phyloP scores from a whole-genome alignment of 2,888 invertebrate species.

The Congeria kusceri region DNA sequence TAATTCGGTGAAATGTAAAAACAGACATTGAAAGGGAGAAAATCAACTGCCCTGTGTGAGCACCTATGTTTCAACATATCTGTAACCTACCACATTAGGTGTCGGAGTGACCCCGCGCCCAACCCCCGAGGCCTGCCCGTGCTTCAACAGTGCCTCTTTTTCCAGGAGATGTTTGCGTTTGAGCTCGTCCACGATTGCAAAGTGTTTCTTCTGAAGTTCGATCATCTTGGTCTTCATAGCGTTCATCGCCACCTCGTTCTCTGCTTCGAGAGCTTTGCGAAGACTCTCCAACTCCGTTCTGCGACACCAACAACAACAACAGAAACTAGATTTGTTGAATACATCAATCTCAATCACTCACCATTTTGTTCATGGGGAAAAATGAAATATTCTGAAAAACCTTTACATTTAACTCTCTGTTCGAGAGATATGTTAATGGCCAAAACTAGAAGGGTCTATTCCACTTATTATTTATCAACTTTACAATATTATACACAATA shows the following conservation, averaged over 20 bases:
- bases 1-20: too few relatives aligned
- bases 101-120: conserved; percentile 40
- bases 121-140: conserved; percentile 57
- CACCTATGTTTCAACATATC: neutral
- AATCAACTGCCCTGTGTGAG: neutral
- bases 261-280: conserved; percentile 67
- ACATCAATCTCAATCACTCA: too few relatives aligned
- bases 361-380: too few relatives aligned
- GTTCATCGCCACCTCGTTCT: conserved; percentile 74
- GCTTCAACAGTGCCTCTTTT: conserved; percentile 57
- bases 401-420: too few relatives aligned
- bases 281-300: conserved; percentile 66
- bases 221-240: conserved; percentile 76
- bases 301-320: too few relatives aligned
- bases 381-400: too few relatives aligned
- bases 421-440: too few relatives aligned
- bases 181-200: conserved; percentile 60
- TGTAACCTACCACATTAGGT: conserved; percentile 32
- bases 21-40: too few relatives aligned
- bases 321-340: too few relatives aligned
- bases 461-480: too few relatives aligned
- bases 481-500: too few relatives aligned
- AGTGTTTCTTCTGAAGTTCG: conserved; percentile 68
- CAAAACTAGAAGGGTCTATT: too few relatives aligned
- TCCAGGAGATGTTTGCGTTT: conserved; percentile 62